These are phyloP conservation scores for Cenopis cana DNA, from an alignment of 2,888 invertebrate genomes.

Conservation along the genomic window DNA sequence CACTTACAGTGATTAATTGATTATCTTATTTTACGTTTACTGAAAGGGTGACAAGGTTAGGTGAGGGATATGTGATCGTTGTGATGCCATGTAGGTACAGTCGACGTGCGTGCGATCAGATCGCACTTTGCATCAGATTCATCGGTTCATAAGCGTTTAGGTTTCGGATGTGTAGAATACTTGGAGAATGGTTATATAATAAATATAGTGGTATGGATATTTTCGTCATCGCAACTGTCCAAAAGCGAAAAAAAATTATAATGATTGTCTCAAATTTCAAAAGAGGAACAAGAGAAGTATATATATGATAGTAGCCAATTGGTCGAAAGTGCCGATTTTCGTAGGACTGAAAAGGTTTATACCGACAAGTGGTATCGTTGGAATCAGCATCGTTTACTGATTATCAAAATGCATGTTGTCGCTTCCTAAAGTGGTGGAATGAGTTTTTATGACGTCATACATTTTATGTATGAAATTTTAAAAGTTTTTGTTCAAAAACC, in stretches of 20 bases:
- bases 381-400: no score
- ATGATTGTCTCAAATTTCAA: background rate
- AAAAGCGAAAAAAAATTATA: background rate
- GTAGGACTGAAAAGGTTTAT: no score
- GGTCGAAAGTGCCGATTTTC: no score
- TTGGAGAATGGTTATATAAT: background rate
- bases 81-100: constrained; percentile 52
- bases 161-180: background rate
- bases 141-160: background rate
- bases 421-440: no score
- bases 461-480: no score
- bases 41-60: constrained; percentile 57
- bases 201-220: background rate
- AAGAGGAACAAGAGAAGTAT: background rate
- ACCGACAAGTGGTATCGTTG: no score
- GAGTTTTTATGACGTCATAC: no score
- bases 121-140: constrained; percentile 2
- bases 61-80: constrained; percentile 58
- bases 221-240: background rate
- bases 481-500: no score
- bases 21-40: constrained; percentile 53
- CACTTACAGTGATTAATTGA: constrained; percentile 72
- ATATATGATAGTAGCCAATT: background rate
- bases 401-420: no score
- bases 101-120: background rate